These are phyloP conservation scores for Coranthus polyacanthus DNA, from an alignment of 2,797 vertebrate species.

Conservation along the genomic window DNA sequence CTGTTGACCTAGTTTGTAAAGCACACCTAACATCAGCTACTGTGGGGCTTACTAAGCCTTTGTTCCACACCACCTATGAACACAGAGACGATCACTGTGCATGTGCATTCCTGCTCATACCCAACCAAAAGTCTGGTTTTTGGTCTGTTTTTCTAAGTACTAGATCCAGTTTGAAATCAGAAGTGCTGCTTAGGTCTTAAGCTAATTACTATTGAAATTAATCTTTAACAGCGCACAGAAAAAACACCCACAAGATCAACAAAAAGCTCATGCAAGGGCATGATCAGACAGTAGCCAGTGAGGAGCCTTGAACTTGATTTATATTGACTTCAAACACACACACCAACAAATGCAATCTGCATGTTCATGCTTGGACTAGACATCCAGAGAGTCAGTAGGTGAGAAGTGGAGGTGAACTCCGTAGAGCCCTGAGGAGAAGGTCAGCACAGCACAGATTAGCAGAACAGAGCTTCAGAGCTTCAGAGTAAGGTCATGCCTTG, in stretches of 20 bases:
- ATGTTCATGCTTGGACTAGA: slow-evolving; percentile 64
- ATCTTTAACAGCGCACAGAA: slow-evolving; percentile 57
- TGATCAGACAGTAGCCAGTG: slow-evolving; percentile 62
- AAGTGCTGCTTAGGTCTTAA: neutral
- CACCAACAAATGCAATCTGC: slow-evolving; percentile 15
- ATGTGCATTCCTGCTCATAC: slow-evolving; percentile 4
- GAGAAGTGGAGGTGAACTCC: slow-evolving; percentile 42
- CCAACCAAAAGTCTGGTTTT: neutral
- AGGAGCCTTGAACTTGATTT: slow-evolving; percentile 41
- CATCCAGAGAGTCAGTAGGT: slow-evolving; percentile 13
- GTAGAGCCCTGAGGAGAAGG: slow-evolving; percentile 14
- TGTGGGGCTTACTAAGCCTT: slow-evolving; percentile 5
- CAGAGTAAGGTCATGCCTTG: too few relatives aligned
- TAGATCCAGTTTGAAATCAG: slow-evolving; percentile 7
- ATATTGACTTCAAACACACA: slow-evolving; percentile 17
- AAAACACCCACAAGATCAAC: slow-evolving; percentile 38
- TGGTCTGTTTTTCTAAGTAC: neutral
- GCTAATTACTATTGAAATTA: slow-evolving; percentile 29
- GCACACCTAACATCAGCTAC: slow-evolving; percentile 14
- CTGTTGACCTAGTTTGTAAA: slow-evolving; percentile 30
- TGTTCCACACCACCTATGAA: slow-evolving; percentile 32
- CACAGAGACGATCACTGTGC: slow-evolving; percentile 20
- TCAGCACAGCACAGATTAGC: neutral
- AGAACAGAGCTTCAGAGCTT: neutral
- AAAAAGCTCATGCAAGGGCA: slow-evolving; percentile 51